Evolutionary conservation across 1,140 invertebrate species (phyloP).

Genomic region (Zaprionus tsacasi): DNA sequence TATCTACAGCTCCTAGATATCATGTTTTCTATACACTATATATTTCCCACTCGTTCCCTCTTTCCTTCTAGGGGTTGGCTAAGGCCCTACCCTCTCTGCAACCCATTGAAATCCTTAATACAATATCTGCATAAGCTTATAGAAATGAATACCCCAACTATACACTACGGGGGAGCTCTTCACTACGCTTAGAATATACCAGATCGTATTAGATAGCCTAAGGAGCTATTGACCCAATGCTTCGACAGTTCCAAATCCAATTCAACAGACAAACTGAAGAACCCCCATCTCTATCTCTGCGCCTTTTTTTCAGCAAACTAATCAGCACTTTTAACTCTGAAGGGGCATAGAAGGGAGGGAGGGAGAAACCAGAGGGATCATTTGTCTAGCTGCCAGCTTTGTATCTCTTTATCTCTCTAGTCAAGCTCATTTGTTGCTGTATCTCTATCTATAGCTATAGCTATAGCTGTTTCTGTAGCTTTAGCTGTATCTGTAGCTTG

Average conservation of each 20-base stretch:
- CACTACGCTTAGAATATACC: not conserved
- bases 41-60: no score
- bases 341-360: no score
- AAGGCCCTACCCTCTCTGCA: not conserved
- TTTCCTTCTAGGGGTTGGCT: no score
- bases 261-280: conserved; percentile 22
- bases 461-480: conserved; percentile 10
- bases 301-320: conserved; percentile 49
- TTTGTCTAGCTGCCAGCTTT: conserved; percentile 41
- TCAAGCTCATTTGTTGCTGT: conserved; percentile 16
- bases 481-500: conserved; percentile 33
- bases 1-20: no score
- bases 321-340: conserved; percentile 52
- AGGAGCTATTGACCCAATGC: conserved; percentile 3
- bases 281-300: not conserved
- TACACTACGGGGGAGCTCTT: not conserved
- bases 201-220: not conserved
- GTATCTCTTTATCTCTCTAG: conserved; percentile 12
- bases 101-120: not conserved
- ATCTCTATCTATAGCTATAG: conserved; percentile 17
- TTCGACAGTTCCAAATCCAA: conserved; percentile 31
- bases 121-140: not conserved
- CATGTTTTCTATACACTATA: no score
- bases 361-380: conserved; percentile 17
- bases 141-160: not conserved